Conservation (phyloP, 2,888 invertebrate genomes). For the Polydrusus pterygomalis region DNA sequence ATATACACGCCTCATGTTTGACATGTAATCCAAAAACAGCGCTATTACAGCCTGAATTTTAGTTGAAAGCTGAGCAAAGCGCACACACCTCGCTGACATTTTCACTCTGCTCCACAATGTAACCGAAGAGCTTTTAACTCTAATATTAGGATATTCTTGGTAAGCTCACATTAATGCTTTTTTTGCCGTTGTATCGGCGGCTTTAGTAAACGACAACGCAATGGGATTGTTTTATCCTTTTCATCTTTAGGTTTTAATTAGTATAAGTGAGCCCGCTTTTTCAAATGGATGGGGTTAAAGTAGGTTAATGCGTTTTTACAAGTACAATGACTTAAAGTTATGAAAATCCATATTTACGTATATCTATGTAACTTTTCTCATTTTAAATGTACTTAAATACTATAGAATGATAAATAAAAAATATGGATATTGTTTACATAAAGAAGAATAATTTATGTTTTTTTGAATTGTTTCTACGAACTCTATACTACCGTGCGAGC, state of each 20-base stretch:
- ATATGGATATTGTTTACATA: too few species aligned
- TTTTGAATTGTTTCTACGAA: too few species aligned
- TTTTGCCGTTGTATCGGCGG: slow-evolving; percentile 33
- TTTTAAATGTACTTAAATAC: too few species aligned
- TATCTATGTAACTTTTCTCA: too few species aligned
- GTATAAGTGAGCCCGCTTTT: slow-evolving; percentile 30
- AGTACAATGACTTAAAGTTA: too few species aligned
- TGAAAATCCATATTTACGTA: too few species aligned
- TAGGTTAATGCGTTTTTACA: background rate
- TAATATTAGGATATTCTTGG: slow-evolving; percentile 47
- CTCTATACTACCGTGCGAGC: too few species aligned
- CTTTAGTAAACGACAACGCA: slow-evolving; percentile 32
- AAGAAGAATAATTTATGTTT: too few species aligned
- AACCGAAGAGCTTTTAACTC: slow-evolving; percentile 41
- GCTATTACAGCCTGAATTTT: slow-evolving; percentile 32
- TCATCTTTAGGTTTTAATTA: slow-evolving; percentile 46
- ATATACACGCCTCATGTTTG: slow-evolving; percentile 24
- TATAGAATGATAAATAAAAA: too few species aligned
- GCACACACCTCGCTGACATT: slow-evolving; percentile 30
- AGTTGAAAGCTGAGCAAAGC: slow-evolving; percentile 36
- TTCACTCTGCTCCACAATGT: slow-evolving; percentile 25
- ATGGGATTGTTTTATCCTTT: slow-evolving; percentile 46
- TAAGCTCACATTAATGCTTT: slow-evolving; percentile 22
- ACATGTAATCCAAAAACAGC: slow-evolving; percentile 39
- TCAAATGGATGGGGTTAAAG: background rate